Evolutionary conservation across 2,888 invertebrate species (phyloP).

Genomic region (Molanna angustata): DNA sequence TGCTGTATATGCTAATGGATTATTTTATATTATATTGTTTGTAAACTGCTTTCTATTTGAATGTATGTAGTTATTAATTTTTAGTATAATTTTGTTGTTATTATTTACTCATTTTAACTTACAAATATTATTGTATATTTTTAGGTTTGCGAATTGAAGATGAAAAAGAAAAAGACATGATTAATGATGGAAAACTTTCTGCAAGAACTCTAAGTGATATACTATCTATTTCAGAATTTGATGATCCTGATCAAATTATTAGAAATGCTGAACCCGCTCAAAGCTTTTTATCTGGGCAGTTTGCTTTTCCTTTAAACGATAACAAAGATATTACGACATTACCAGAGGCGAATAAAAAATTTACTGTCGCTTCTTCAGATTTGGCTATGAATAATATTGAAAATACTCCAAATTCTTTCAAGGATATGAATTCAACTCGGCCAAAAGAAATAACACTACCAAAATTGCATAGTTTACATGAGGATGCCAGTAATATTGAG

Average conservation of each 20-base stretch:
- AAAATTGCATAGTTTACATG: slow-evolving; percentile 27
- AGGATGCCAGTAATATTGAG: slow-evolving; percentile 11
- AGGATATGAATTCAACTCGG: slow-evolving; percentile 12
- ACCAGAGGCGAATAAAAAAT: slow-evolving; percentile 12
- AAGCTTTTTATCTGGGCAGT: slow-evolving; percentile 26
- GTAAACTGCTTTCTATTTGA: too few relatives aligned
- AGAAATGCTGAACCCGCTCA: slow-evolving; percentile 49
- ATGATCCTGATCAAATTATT: slow-evolving; percentile 62
- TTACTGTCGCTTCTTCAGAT: slow-evolving; percentile 9
- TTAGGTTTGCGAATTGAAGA: slow-evolving; percentile 60
- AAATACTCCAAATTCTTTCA: slow-evolving; percentile 7
- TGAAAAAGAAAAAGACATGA: slow-evolving; percentile 45
- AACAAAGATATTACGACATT: slow-evolving; percentile 20
- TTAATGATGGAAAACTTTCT: slow-evolving; percentile 57
- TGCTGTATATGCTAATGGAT: too few relatives aligned
- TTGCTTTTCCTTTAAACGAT: slow-evolving; percentile 17
- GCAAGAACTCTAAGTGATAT: slow-evolving; percentile 71
- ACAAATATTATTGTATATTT: too few relatives aligned
- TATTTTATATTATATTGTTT: background rate
- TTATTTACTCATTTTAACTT: too few relatives aligned
- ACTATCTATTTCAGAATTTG: slow-evolving; percentile 69
- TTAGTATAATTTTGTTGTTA: too few relatives aligned
- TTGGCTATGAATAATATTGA: slow-evolving; percentile 2
- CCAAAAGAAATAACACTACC: slow-evolving; percentile 17
- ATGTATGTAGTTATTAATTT: too few relatives aligned